A percentile compares a stretch with the other conserved stretches of the same genome.
Evolutionary conservation across 2,113 vertebrate species (phyloP).

Genomic region (Saguinus imperator): DNA sequence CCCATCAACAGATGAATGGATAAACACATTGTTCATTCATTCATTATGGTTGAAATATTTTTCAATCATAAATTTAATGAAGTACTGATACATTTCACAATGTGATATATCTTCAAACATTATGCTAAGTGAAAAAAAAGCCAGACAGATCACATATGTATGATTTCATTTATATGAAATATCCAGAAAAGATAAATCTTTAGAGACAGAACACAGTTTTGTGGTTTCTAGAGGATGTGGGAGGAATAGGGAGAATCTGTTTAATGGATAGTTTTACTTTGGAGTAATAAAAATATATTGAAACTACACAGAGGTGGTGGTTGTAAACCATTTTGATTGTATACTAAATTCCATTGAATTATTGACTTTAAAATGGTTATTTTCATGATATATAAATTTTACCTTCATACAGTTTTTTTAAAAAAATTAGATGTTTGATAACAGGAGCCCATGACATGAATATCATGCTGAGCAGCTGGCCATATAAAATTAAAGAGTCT

Average conservation of each 20-base stretch:
- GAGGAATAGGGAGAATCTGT: no score
- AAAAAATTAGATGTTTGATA: not conserved
- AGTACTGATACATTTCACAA: not conserved
- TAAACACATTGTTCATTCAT: not conserved
- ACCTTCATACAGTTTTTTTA: not conserved
- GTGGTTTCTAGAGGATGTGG: accelerated
- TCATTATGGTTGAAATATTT: not conserved
- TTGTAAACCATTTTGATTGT: not conserved
- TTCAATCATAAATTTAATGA: not conserved
- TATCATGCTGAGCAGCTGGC: not conserved
- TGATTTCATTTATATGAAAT: not conserved
- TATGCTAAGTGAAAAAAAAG: not conserved
- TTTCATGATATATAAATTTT: not conserved
- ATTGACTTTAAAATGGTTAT: not conserved
- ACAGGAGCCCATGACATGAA: not conserved
- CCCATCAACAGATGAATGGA: not conserved
- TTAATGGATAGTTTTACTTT: not conserved
- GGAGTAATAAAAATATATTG: not conserved
- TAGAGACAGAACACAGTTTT: not conserved
- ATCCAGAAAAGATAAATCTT: not conserved
- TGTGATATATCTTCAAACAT: not conserved
- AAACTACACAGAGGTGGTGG: not conserved
- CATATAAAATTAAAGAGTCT: not conserved
- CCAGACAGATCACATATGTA: not conserved
- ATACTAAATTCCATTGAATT: not conserved